Evolutionary conservation across 2,797 vertebrate genomes (phyloP).

Genomic region (Benthosema pterotum): DNA sequence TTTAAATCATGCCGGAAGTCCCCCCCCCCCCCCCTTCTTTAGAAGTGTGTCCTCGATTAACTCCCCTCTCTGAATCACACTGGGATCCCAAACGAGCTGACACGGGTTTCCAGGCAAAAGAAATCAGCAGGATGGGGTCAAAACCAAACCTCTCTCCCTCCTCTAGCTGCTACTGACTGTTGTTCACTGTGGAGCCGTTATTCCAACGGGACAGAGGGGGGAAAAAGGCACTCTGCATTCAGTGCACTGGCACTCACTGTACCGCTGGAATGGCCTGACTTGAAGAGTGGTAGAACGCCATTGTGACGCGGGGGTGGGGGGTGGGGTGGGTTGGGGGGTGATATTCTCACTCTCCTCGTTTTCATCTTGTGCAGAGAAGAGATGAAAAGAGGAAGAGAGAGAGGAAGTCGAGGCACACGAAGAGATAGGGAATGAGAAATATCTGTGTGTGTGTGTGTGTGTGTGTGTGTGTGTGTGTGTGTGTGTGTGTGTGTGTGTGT

Average conservation of each 20-base stretch:
- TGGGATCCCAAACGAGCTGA: constrained; percentile 21
- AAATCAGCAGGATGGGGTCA: constrained; percentile 46
- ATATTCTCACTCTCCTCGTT: constrained; percentile 41
- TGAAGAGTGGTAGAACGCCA: constrained; percentile 48
- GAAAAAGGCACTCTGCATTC: constrained; percentile 42
- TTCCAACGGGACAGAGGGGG: constrained; percentile 16
- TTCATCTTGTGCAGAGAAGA: constrained; percentile 33
- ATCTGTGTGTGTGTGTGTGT: no score
- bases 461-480: no score
- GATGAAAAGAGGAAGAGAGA: constrained; percentile 37
- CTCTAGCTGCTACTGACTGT: constrained; percentile 46
- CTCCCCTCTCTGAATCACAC: constrained; percentile 21
- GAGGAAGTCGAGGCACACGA: constrained; percentile 34
- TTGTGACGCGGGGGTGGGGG: constrained; percentile 12
- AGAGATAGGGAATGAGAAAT: constrained; percentile 35
- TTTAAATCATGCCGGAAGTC: no score
- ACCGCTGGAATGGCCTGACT: constrained; percentile 39
- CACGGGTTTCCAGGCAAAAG: constrained; percentile 39
- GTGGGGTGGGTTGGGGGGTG: background rate
- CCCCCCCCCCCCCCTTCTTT: no score
- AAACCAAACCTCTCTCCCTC: constrained; percentile 45
- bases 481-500: no score
- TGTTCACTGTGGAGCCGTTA: constrained; percentile 39
- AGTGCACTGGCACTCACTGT: constrained; percentile 37
- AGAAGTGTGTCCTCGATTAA: constrained; percentile 34